Evolutionary conservation across 2,113 vertebrate species (phyloP).

Genomic region (Smithornis capensis): DNA sequence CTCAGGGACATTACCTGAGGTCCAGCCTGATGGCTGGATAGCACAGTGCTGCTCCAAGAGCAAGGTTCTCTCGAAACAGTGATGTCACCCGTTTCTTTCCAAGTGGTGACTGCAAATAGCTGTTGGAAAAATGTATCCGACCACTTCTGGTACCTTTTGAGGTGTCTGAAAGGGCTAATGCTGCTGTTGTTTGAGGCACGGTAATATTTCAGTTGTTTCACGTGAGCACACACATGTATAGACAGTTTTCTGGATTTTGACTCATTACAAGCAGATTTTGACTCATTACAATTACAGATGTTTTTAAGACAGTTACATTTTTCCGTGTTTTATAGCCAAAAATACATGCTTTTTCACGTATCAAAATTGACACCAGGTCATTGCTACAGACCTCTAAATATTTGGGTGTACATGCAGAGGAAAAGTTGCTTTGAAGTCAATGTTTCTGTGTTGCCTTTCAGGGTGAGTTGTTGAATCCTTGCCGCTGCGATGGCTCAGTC

Average conservation of each 20-base stretch:
- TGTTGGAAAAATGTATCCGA: constrained; percentile 50
- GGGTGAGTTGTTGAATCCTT: constrained; percentile 92
- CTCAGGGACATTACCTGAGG: background rate
- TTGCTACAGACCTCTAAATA: background rate
- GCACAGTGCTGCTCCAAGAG: background rate
- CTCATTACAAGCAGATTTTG: too few species aligned
- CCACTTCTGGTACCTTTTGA: background rate
- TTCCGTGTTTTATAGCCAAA: constrained; percentile 7
- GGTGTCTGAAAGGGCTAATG: constrained; percentile 33
- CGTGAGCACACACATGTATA: background rate
- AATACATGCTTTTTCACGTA: background rate
- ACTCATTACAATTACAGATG: background rate
- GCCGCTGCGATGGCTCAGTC: constrained; percentile 91
- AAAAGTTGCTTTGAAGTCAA: background rate
- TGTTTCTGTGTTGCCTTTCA: constrained; percentile 48
- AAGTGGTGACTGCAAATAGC: constrained; percentile 42
- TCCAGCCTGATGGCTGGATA: constrained; percentile 27
- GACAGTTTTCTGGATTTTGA: background rate
- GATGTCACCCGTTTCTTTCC: constrained; percentile 28
- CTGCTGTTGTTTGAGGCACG: background rate
- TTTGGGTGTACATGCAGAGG: background rate
- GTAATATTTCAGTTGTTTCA: background rate
- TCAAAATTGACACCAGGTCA: background rate
- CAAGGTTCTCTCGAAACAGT: background rate
- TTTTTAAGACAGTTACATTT: constrained; percentile 17